Evolutionary conservation across 2,888 invertebrate species (phyloP).

Genomic region (Hirudinaria manillensis): DNA sequence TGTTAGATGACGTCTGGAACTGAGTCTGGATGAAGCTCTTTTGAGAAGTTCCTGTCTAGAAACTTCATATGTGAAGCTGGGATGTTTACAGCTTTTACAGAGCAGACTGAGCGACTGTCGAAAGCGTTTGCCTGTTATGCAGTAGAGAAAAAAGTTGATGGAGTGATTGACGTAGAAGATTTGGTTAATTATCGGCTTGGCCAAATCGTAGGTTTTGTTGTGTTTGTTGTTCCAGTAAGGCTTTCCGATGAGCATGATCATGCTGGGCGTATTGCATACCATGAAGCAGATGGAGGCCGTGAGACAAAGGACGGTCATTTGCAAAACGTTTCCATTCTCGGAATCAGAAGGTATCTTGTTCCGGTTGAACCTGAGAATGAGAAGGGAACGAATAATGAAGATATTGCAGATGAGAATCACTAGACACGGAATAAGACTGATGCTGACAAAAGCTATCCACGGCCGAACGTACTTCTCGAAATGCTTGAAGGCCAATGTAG

Average conservation of each 20-base stretch:
- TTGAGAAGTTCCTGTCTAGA: no score
- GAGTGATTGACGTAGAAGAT: conserved; percentile 40
- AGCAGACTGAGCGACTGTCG: conserved; percentile 33
- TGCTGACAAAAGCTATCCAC: conserved; percentile 40
- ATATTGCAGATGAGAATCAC: conserved; percentile 40
- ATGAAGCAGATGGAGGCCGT: conserved; percentile 42
- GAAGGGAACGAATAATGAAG: conserved; percentile 39
- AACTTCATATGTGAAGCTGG: no score
- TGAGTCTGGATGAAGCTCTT: no score
- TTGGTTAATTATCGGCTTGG: conserved; percentile 39
- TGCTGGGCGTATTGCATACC: conserved; percentile 41
- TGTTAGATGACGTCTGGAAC: no score
- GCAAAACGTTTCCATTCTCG: conserved; percentile 22
- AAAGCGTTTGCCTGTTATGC: conserved; percentile 39
- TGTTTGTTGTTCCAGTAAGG: conserved; percentile 39
- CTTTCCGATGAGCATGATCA: conserved; percentile 40
- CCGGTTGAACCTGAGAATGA: conserved; percentile 24
- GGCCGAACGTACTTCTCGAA: conserved; percentile 41
- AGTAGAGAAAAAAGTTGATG: conserved; percentile 41
- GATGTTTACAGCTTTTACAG: background rate
- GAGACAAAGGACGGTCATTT: conserved; percentile 40
- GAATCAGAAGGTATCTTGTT: conserved; percentile 26
- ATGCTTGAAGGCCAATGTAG: conserved; percentile 35
- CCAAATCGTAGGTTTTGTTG: conserved; percentile 34
- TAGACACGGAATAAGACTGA: conserved; percentile 38